Percentiles rank a stretch among this genome's conserved stretches.
These are phyloP conservation scores for Scaptomyza pallida DNA, from an alignment of 1,140 invertebrate genomes.

Conservation along the genomic window DNA sequence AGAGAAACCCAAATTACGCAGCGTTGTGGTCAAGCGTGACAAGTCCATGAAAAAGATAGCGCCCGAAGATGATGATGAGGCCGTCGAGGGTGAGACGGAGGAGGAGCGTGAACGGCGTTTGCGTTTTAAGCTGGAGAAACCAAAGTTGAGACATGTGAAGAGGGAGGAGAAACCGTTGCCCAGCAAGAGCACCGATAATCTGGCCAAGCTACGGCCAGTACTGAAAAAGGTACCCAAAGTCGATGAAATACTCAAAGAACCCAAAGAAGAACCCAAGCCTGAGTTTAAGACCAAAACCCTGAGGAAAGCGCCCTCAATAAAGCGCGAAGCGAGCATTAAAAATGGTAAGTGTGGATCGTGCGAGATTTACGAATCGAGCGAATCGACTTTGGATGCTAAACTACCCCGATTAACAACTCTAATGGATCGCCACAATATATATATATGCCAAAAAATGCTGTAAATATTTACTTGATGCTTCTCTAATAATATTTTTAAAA, in stretches of 20 bases:
- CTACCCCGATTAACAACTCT: slow-evolving; percentile 70
- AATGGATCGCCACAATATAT: slow-evolving; percentile 57
- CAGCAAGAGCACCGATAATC: slow-evolving; percentile 77
- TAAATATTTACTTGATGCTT: slow-evolving; percentile 64
- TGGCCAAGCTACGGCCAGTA: slow-evolving; percentile 76
- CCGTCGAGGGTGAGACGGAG: slow-evolving; percentile 77
- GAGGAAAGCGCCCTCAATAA: slow-evolving; percentile 77
- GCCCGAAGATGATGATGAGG: slow-evolving; percentile 73
- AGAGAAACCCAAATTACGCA: slow-evolving; percentile 81
- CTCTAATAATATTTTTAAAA: slow-evolving; percentile 55
- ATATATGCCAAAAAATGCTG: slow-evolving; percentile 47
- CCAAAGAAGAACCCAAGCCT: slow-evolving; percentile 82
- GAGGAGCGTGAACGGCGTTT: slow-evolving; percentile 71
- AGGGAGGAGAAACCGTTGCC: slow-evolving; percentile 80
- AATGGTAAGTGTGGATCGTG: slow-evolving; percentile 67
- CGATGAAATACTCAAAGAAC: slow-evolving; percentile 81
- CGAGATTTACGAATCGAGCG: slow-evolving; percentile 4
- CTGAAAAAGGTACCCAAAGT: slow-evolving; percentile 80
- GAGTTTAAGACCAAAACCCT: slow-evolving; percentile 82
- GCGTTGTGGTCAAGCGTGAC: slow-evolving; percentile 77
- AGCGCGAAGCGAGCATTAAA: slow-evolving; percentile 76
- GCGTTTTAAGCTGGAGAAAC: slow-evolving; percentile 80
- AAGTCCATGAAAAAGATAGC: slow-evolving; percentile 79
- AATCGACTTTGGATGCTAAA: slow-evolving; percentile 40
- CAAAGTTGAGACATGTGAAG: slow-evolving; percentile 78